phyloP scores from a whole-genome alignment of 2,888 invertebrate genomes.

The Acronicta psi region DNA sequence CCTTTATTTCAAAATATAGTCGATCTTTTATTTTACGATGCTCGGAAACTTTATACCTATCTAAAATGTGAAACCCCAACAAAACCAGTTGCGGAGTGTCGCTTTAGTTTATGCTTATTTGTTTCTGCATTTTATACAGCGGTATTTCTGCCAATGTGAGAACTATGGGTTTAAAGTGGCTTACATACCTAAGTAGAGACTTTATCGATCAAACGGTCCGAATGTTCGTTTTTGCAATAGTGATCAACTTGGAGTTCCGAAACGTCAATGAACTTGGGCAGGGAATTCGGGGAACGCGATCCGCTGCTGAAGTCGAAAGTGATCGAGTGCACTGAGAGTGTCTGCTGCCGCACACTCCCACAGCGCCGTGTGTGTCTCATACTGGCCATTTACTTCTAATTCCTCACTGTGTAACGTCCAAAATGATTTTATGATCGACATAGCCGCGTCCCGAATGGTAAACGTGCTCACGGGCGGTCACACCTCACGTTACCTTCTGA shows the following conservation, averaged over 20 bases:
- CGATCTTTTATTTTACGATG: slow-evolving; percentile 38
- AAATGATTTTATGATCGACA: slow-evolving; percentile 84
- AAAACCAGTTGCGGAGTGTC: slow-evolving; percentile 30
- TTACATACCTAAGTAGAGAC: slow-evolving; percentile 24
- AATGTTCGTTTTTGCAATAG: slow-evolving; percentile 47
- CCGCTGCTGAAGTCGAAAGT: slow-evolving; percentile 58
- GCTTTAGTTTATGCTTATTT: slow-evolving; percentile 32
- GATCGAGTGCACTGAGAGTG: slow-evolving; percentile 48
- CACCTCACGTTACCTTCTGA: slow-evolving; percentile 81
- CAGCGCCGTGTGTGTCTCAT: slow-evolving; percentile 69
- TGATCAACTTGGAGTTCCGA: slow-evolving; percentile 51
- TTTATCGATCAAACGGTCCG: slow-evolving; percentile 59
- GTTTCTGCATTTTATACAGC: slow-evolving; percentile 21
- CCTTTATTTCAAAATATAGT: slow-evolving; percentile 27
- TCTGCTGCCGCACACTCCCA: slow-evolving; percentile 50
- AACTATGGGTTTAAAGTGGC: slow-evolving; percentile 11
- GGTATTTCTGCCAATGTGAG: not conserved
- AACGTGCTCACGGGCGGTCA: slow-evolving; percentile 82
- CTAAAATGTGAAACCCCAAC: slow-evolving; percentile 36
- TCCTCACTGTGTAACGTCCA: slow-evolving; percentile 73
- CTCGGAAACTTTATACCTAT: slow-evolving; percentile 44
- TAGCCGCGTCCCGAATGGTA: slow-evolving; percentile 80
- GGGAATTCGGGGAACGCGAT: slow-evolving; percentile 58
- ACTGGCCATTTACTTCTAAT: slow-evolving; percentile 75
- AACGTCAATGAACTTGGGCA: slow-evolving; percentile 61